Base-by-base conservation (phyloP, 2,888 invertebrate species). In the Trissolcus japonicus region DNA sequence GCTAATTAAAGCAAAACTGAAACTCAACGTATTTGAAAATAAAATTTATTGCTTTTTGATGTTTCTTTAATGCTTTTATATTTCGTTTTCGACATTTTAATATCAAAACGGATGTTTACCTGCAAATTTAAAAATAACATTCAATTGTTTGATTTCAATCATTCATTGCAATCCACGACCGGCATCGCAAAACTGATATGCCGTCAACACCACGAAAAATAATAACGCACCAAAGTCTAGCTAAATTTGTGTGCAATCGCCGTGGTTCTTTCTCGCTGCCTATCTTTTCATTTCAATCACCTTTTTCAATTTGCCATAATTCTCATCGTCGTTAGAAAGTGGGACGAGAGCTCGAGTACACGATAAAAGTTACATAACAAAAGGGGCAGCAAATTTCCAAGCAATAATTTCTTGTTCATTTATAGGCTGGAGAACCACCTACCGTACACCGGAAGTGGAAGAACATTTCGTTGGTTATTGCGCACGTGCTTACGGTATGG, bases 301-400 rank as follows among this genome's bases (percentile, higher is more conserved):
- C 63, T 55, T 73, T 73, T 73, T 68, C 68, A 73, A 69, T 78
- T 73, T 69, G 55, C 65, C 65, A 63, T 77, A 67, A 77, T 54
- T 63, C 57, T 61, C 60, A 65, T 65, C 60, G 48, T 50, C 40
- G 62, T 66, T 60, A 50, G 21, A 46, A 68, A 77, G 73, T 60
- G 72, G 63, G 67, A 68, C 59, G 50, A 73, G 68, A 77, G 67
- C 68, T 40, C 41, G 73, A 77, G 72, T 67, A 46, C 41, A 59
- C 65, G 59, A 69, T 69, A 76, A 77, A 76, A 77, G 67, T 76
- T 67, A 76, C 63, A 57, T 14, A 72, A 67, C 65, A 51, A 51
- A 63, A 65, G 68, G 40, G 61, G 25, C 63, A 66, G 40, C 35
- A 54, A 63, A 56, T 72, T 61, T 77, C 74, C 61, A 61, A 57